Evolutionary conservation across 1,140 invertebrate genomes (phyloP), one percentile per base, ranked within the genome.

Genomic region (Drosophila kohkoa): DNA sequence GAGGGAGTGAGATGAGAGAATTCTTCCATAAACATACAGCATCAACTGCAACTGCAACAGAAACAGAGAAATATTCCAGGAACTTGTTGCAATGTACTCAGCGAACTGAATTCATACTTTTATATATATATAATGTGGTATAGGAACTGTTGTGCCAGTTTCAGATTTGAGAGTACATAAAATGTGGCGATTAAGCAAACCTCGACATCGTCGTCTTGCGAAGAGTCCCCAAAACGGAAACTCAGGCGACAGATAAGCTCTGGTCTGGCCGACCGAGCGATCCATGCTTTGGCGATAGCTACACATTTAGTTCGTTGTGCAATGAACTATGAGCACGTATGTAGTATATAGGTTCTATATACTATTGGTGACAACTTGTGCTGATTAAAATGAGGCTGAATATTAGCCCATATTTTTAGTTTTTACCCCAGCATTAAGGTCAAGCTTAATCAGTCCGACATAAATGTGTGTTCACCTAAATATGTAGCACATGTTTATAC

Each of bases 151-250:
- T 62, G 65, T 67, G 81, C 73, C 70, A 85, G 74, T 69, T 76
- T 71, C 81, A 77, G 65, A 70, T 51, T 70, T 67, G 15, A 54
- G 15, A 54, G 48, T 46, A 11, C 46, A 38, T 41, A 73, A 73
- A 25, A 71, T 67, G 65, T 62, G 63, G 43, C 82, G 82, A 86
- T 86, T 82, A 77, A 86, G 79, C 83, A 88, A 87, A 77, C 70
- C 79, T 79, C 51, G 7, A 51, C 32, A 38, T 35, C 32, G 16
- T 25, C 52, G 43, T 59, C 43, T 49, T 46, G 32, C 11, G 35
- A 52, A 13, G 49, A 38, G n/a, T 60, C 64, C 74, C 77, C 77
- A 75, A 87, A 87, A 88, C 83, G 83, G 83, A 87, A 87, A 70
- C 66, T 43, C 59, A 30, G 41, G 51, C 79, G 64, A 75, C 73